These are phyloP conservation scores for Hypotaenidia okinawae DNA, from an alignment of 2,797 vertebrate species.

Conservation along the genomic window DNA sequence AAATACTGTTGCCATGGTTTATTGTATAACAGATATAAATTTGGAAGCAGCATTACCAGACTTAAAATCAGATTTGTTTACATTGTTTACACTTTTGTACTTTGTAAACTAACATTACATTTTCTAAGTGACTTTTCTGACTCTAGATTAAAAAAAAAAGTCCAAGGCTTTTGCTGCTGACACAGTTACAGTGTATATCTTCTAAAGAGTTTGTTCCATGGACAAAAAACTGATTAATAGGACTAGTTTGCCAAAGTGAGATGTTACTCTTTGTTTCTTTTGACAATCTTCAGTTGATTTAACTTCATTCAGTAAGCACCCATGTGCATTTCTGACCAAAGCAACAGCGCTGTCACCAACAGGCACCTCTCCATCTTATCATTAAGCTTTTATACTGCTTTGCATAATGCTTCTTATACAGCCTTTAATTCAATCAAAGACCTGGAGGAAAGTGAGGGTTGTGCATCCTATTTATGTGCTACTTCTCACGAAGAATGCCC, in stretches of 20 bases:
- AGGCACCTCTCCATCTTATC: neutral
- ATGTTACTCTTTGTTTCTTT: neutral
- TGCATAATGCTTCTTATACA: neutral
- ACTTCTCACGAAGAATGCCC: neutral
- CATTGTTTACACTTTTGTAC: neutral
- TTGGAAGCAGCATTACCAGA: neutral
- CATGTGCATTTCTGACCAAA: neutral
- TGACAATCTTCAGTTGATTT: neutral
- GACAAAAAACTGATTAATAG: neutral
- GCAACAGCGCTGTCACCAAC: neutral
- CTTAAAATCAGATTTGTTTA: neutral
- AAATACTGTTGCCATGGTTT: conserved; percentile 7
- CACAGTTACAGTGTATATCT: conserved; percentile 41
- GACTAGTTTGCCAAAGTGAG: neutral
- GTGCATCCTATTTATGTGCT: neutral
- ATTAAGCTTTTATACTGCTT: neutral
- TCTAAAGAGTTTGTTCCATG: neutral
- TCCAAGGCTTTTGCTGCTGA: conserved; percentile 9
- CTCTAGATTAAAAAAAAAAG: neutral
- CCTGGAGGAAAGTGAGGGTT: neutral
- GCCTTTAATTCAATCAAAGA: neutral
- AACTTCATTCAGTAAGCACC: neutral
- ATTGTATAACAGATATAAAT: conserved; percentile 6
- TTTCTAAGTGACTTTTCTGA: conserved; percentile 29
- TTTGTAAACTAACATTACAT: neutral